Evolutionary conservation across 37 sponge, comb jelly and placozoan species (phyloP).

Genomic region (Crambe crambe): DNA sequence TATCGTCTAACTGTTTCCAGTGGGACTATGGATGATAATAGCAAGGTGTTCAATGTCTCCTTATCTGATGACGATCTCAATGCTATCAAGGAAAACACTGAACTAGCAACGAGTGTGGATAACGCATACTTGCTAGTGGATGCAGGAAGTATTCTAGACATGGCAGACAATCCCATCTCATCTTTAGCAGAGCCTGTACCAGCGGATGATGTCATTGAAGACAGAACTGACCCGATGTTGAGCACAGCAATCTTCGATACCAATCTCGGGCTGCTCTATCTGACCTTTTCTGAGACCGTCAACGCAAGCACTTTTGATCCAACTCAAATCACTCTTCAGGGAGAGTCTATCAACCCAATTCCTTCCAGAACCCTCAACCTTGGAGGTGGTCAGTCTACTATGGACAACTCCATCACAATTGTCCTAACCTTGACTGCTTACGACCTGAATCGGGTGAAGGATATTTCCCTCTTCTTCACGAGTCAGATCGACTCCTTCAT

Average conservation of each 20-base stretch:
- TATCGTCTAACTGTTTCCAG: slow-evolving; percentile 38
- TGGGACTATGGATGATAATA: slow-evolving; percentile 34
- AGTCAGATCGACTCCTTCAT: slow-evolving; percentile 18
- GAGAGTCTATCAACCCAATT: slow-evolving; percentile 11
- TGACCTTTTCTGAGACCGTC: slow-evolving; percentile 82
- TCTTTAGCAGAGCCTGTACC: slow-evolving; percentile 11
- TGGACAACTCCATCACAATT: slow-evolving; percentile 49
- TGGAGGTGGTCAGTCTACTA: slow-evolving; percentile 42
- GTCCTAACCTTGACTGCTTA: slow-evolving; percentile 37
- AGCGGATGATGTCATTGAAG: slow-evolving; percentile 40
- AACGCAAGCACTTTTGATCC: slow-evolving; percentile 59
- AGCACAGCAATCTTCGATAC: slow-evolving; percentile 39
- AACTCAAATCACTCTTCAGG: slow-evolving; percentile 58
- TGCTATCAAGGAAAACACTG: slow-evolving; percentile 60
- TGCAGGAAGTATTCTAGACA: slow-evolving; percentile 57
- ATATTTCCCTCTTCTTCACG: slow-evolving; percentile 29
- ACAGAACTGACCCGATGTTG: slow-evolving; percentile 55
- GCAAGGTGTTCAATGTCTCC: slow-evolving; percentile 55
- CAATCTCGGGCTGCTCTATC: slow-evolving; percentile 60
- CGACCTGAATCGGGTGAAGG: slow-evolving; percentile 77
- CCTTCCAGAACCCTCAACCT: slow-evolving; percentile 31
- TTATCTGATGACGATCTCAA: slow-evolving; percentile 73
- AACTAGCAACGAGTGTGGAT: slow-evolving; percentile 45
- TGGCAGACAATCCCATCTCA: slow-evolving; percentile 54
- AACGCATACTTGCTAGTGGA: slow-evolving; percentile 65